A percentile compares a stretch with the other conserved stretches of the same genome.
phyloP scores from a whole-genome alignment of 2,888 invertebrate species.

The Drosophila flavopinicola region DNA sequence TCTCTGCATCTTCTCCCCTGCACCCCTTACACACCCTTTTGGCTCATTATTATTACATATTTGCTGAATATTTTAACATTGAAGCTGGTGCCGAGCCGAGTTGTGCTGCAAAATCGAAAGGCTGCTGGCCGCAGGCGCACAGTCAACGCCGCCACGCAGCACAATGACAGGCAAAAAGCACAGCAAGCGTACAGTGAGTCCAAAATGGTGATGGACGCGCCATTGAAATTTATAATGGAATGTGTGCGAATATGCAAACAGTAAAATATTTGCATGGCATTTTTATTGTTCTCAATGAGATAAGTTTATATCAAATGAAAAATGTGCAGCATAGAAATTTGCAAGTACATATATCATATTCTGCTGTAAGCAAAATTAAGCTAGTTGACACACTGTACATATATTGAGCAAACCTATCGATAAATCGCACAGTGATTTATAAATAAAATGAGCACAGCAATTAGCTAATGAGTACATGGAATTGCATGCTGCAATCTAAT shows the following conservation, averaged over 20 bases:
- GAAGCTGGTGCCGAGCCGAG: slow-evolving; percentile 39
- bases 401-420: too few relatives aligned
- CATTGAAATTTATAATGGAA: neutral
- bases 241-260: neutral
- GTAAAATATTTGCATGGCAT: neutral
- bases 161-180: slow-evolving; percentile 29
- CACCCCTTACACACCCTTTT: slow-evolving; percentile 31
- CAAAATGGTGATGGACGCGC: slow-evolving; percentile 8
- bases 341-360: too few relatives aligned
- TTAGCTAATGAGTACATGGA: neutral
- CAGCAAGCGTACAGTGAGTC: slow-evolving; percentile 7
- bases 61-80: slow-evolving; percentile 69
- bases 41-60: slow-evolving; percentile 62
- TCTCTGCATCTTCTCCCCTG: neutral
- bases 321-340: too few relatives aligned
- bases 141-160: slow-evolving; percentile 26
- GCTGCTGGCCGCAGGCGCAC: slow-evolving; percentile 33
- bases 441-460: slow-evolving; percentile 2
- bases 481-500: neutral
- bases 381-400: too few relatives aligned
- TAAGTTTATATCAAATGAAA: too few relatives aligned
- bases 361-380: too few relatives aligned
- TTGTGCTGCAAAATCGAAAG: slow-evolving; percentile 39
- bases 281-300: too few relatives aligned
- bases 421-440: slow-evolving; percentile 2